Evolutionary conservation across 2,888 invertebrate species (phyloP).

Genomic region (Caenorhabditis sp.): DNA sequence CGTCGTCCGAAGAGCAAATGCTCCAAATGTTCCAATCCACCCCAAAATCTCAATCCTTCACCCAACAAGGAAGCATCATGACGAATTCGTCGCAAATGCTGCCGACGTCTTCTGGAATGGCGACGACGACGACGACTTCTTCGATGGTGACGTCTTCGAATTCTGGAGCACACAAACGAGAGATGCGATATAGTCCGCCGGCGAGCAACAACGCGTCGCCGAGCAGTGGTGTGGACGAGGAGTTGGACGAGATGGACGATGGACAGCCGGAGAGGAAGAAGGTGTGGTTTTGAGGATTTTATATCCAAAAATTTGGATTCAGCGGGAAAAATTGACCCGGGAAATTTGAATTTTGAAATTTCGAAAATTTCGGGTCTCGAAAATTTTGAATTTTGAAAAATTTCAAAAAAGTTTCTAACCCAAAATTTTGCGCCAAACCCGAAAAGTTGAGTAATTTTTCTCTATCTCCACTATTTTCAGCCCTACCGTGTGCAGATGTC

Average conservation of each 20-base stretch:
- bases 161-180: slow-evolving; percentile 5
- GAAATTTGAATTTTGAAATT: not conserved
- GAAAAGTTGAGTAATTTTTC: not conserved
- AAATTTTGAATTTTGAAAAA: not conserved
- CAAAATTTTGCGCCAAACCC: not conserved
- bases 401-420: not conserved
- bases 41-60: not conserved
- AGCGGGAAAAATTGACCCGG: not conserved
- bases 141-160: slow-evolving; percentile 19
- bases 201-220: slow-evolving; percentile 25
- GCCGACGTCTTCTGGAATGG: not conserved
- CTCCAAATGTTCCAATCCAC: slow-evolving; percentile 58
- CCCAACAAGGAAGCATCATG: slow-evolving; percentile 10
- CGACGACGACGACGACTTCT: not conserved
- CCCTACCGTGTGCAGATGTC: slow-evolving; percentile 26
- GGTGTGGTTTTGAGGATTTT: slow-evolving; percentile 17
- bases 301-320: not conserved
- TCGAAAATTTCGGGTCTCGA: not conserved
- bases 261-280: slow-evolving; percentile 61
- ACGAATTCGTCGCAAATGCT: slow-evolving; percentile 2
- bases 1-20: slow-evolving; percentile 68
- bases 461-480: not conserved
- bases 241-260: slow-evolving; percentile 56
- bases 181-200: slow-evolving; percentile 23
- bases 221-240: slow-evolving; percentile 41